Evolutionary conservation across 2,797 vertebrate species (phyloP), one percentile per base, ranked within the genome.

Genomic region (Scyliorhinus canicula): DNA sequence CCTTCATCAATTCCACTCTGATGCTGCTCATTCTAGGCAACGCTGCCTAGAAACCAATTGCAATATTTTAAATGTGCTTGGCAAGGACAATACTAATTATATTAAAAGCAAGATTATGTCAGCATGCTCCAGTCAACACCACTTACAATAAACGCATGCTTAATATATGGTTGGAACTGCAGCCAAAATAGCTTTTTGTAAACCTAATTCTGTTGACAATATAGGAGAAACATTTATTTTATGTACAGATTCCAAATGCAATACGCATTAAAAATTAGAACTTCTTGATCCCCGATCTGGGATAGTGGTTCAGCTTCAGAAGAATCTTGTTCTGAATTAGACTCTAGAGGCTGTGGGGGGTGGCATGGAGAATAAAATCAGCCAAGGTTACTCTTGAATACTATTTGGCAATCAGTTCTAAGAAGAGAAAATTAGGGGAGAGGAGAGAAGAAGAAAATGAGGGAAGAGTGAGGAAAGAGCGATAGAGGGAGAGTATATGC

Each of bases 31-130:
- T 91, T 65, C 19, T 26, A 40, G n/a, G 88, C n/a, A 63, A 94
- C 67, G n/a, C 14, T 50, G 6, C 93, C 93, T n/a, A 69, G 67
- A 50, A 69, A 52, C 67, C 14, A 94, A 74, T 21, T 26, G 63
- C 28, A 52, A 52, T 74, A 71, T 35, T 93, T 69, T 71, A 71
- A 94, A 94, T 35, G 47, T 94, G 50, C 67, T 50, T 94, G 93
- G 93, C 93, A 74, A 71, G 67, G 93, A 94, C 50, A 52, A 74
- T 35, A 94, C 50, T 94, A 94, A 94, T 52, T 74, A 94, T 52
- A 52, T 94, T 94, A 55, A 93, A 94, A 94, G 47, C 47, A 26
- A 94, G 67, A 94, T 55, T 91, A 44, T 94, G 67, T 55, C 93
- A 55, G 93, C 5, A 19, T 71, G 65, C 31, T 52, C 31, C 67